These are phyloP conservation scores for Drymodes brunneopygia DNA, from an alignment of 2,113 vertebrate species.

Conservation along the genomic window DNA sequence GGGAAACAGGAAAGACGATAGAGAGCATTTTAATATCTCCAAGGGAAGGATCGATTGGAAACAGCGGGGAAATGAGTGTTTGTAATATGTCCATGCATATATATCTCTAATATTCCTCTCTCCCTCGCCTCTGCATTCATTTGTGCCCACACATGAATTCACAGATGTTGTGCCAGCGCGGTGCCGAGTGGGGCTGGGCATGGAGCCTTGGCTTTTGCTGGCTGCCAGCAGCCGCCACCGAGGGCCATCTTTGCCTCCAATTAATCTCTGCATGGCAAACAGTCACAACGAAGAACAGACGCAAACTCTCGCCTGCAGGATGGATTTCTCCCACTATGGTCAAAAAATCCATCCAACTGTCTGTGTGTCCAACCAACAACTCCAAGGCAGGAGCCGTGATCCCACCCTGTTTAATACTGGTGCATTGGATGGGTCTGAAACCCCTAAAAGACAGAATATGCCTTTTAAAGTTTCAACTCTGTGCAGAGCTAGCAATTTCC, in stretches of 20 bases:
- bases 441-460: fast-evolving
- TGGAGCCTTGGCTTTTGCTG: neutral
- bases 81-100: neutral
- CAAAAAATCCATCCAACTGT: neutral
- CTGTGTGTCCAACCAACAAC: neutral
- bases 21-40: neutral
- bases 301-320: neutral
- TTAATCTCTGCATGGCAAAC: neutral
- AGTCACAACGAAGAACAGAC: neutral
- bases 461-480: neutral
- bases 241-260: neutral
- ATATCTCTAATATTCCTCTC: neutral
- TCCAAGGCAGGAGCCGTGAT: fast-evolving
- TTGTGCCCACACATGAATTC: neutral
- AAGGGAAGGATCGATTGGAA: neutral
- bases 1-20: neutral
- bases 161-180: neutral
- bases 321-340: neutral
- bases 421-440: neutral
- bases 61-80: neutral
- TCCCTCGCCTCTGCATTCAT: neutral
- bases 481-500: neutral
- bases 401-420: neutral
- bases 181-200: neutral
- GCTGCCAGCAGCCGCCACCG: neutral